phyloP scores from a whole-genome alignment of 2,888 invertebrate species.

The Venusia cambrica region DNA sequence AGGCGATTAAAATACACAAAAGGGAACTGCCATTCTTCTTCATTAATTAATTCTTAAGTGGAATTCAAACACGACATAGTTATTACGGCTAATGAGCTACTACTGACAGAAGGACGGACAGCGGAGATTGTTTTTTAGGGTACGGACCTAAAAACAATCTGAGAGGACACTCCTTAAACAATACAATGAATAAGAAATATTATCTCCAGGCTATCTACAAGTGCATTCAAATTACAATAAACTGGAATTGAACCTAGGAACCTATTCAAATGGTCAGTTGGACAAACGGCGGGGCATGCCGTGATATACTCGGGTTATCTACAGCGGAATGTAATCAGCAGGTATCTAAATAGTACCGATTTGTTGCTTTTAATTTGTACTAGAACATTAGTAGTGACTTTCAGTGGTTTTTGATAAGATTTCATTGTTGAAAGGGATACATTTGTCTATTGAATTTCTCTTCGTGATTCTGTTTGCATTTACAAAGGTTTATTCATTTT shows the following conservation, averaged over 20 bases:
- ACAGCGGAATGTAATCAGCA: constrained; percentile 17
- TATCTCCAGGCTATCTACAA: constrained; percentile 6
- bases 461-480: background rate
- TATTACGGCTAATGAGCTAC: too few species aligned
- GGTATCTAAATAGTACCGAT: constrained; percentile 29
- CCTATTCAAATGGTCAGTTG: constrained; percentile 18
- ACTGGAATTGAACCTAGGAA: constrained; percentile 3
- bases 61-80: too few species aligned
- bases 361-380: constrained; percentile 29
- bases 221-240: constrained; percentile 3
- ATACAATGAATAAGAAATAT: too few species aligned
- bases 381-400: constrained; percentile 26
- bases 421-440: constrained; percentile 20
- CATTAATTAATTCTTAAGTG: too few species aligned
- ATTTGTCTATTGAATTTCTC: constrained; percentile 6
- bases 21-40: too few species aligned
- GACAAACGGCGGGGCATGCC: constrained; percentile 22
- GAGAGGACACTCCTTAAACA: too few species aligned
- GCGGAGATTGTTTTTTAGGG: too few species aligned
- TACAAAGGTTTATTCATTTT: too few species aligned
- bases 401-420: constrained; percentile 30
- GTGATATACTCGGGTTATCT: constrained; percentile 25
- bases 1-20: too few species aligned
- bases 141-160: too few species aligned
- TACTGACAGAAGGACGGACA: too few species aligned